Evolutionary conservation across 1,140 invertebrate species (phyloP), one percentile per base, ranked within the genome.

Genomic region (Hylaeus anthracinus): DNA sequence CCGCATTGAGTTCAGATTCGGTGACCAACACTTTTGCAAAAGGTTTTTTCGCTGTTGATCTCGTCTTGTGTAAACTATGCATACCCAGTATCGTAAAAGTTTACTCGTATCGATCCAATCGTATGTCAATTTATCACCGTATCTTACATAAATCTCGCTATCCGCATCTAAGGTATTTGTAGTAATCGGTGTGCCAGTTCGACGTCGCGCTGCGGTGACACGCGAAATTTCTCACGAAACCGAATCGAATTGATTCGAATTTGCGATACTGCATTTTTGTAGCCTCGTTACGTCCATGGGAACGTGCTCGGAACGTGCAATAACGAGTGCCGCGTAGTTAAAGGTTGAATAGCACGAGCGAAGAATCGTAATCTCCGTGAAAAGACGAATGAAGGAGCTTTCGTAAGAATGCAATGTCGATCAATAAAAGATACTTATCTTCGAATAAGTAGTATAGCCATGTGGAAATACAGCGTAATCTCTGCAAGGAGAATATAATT

Each of bases 171-270:
- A 8, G n/a, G n/a, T 51, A 67, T 67, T n/a, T 5, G 45, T 5
- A 15, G 14, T 37, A 2, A 73, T 53, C 51, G 41, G 5, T 5
- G 5, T 15, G 10, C 8, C 51, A 26, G 41, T 41, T 14, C 12
- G 37, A 6, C 5, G 10, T 10, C 37, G 37, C 43, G 43, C 51
- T 8, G 51, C 4, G 12, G 41, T 43, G 48, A 61, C 56, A 72
- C 48, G 39, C 48, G 6, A 74, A 66, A 10, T 66, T 75, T 75
- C 51, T 66, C 51, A 37, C n/a, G n/a, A 12, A 66, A 37, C 39
- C 5, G 2, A n/a, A n/a, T n/a, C n/a, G n/a, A n/a, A n/a, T 8
- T 14, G 64, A 76, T 60, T 60, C 58, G 41, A 10, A 3, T 6
- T 3, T 12, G 12, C 8, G 43, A 58, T 67, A 60, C 41, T 1